Evolutionary conservation across 1,140 invertebrate genomes (phyloP).

Genomic region (Plectrocnemia conspersa): DNA sequence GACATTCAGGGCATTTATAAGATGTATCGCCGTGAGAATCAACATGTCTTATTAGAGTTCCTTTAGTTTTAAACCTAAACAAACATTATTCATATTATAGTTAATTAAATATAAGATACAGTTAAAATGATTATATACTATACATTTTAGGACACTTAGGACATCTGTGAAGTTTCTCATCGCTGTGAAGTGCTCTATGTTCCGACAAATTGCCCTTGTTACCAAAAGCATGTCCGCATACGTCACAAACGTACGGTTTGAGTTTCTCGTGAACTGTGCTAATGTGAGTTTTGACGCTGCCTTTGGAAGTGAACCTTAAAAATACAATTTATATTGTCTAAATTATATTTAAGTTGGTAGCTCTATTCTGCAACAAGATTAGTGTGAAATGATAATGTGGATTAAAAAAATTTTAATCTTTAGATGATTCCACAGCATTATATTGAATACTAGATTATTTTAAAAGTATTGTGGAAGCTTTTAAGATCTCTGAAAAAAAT

Average conservation of each 20-base stretch:
- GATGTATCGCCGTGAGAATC: slow-evolving; percentile 23
- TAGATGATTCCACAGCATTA: too few relatives aligned
- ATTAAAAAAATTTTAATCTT: too few relatives aligned
- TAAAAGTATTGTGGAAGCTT: too few relatives aligned
- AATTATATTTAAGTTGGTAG: too few relatives aligned
- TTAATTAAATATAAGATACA: slow-evolving; percentile 4
- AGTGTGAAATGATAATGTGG: too few relatives aligned
- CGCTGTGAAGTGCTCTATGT: slow-evolving; percentile 14
- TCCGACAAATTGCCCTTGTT: slow-evolving; percentile 12
- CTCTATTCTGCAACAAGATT: too few relatives aligned
- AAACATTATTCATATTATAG: background rate
- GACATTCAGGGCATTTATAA: slow-evolving; percentile 31
- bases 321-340: background rate
- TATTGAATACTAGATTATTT: too few relatives aligned
- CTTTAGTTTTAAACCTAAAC: slow-evolving; percentile 33
- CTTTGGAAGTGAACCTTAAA: slow-evolving; percentile 29
- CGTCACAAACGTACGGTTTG: slow-evolving; percentile 21
- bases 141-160: slow-evolving; percentile 24
- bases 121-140: background rate
- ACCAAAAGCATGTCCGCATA: slow-evolving; percentile 26
- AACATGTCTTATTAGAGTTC: slow-evolving; percentile 14
- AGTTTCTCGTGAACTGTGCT: slow-evolving; percentile 22
- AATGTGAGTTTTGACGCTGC: slow-evolving; percentile 21
- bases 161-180: slow-evolving; percentile 19
- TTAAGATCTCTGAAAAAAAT: too few relatives aligned